A percentile compares a stretch with the other conserved stretches of the same genome.
phyloP scores from a whole-genome alignment of 2,113 vertebrate genomes.

The Amia ocellicauda region DNA sequence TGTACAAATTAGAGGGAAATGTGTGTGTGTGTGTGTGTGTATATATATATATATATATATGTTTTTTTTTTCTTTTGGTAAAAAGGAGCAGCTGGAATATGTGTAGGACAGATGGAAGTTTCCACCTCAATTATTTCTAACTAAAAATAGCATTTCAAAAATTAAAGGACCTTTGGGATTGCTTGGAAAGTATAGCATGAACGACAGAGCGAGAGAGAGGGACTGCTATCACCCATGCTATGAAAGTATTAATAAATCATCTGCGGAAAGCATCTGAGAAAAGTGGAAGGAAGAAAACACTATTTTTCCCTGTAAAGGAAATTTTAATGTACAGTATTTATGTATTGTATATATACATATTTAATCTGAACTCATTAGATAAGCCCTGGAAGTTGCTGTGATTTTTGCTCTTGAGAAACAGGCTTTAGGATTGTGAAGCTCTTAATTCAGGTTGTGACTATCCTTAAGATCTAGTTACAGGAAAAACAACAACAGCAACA shows the following conservation, averaged over 20 bases:
- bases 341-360: too few species aligned
- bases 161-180: conserved; percentile 69
- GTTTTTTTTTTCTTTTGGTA: conserved; percentile 43
- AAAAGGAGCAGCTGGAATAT: conserved; percentile 74
- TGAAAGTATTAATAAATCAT: conserved; percentile 63
- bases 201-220: conserved; percentile 47
- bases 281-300: conserved; percentile 2
- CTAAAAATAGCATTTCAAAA: conserved; percentile 74
- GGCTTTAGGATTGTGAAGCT: neutral
- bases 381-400: neutral
- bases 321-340: too few species aligned
- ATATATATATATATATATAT: too few species aligned
- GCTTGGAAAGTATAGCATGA: conserved; percentile 52
- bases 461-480: too few species aligned
- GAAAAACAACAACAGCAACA: too few species aligned
- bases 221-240: conserved; percentile 38
- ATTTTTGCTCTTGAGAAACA: neutral
- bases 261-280: conserved; percentile 24
- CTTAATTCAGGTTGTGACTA: neutral
- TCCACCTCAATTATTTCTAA: conserved; percentile 74
- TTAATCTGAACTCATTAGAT: too few species aligned
- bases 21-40: too few species aligned
- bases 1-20: too few species aligned
- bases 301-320: too few species aligned
- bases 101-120: conserved; percentile 76